Percentiles rank a stretch among this genome's conserved stretches.
phyloP scores from a whole-genome alignment of 2,113 vertebrate species.

The Indicator indicator region DNA sequence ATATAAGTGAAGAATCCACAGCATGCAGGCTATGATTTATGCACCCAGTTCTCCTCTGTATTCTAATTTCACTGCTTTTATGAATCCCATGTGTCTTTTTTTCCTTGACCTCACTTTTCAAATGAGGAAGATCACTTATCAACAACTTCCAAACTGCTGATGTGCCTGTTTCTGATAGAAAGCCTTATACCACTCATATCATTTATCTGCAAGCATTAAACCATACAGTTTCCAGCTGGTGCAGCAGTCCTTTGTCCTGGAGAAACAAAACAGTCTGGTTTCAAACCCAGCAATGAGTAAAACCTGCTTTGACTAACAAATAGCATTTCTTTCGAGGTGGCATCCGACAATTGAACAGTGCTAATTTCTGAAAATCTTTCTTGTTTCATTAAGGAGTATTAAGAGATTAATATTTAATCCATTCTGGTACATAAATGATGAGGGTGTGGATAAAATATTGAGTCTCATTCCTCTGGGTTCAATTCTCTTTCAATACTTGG shows the following conservation, averaged over 20 bases:
- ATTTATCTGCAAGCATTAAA: slow-evolving; percentile 29
- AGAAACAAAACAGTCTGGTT: slow-evolving; percentile 25
- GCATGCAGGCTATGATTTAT: background rate
- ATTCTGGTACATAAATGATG: background rate
- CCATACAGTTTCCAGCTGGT: background rate
- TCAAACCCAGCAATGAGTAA: background rate
- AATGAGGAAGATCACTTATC: background rate
- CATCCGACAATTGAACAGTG: background rate
- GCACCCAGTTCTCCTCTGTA: background rate
- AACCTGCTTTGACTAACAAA: slow-evolving; percentile 42
- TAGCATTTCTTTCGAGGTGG: background rate
- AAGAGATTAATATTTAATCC: slow-evolving; percentile 51
- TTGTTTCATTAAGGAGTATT: slow-evolving; percentile 45
- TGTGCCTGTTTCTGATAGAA: background rate
- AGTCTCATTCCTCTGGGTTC: background rate
- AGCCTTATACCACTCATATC: background rate
- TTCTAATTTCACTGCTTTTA: background rate
- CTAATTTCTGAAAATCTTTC: slow-evolving; percentile 17
- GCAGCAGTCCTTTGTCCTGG: background rate
- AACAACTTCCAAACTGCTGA: slow-evolving; percentile 12
- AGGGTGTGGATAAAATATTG: slow-evolving; percentile 20
- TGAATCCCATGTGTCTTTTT: background rate
- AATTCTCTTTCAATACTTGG: background rate
- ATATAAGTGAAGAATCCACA: background rate
- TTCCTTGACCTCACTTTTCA: slow-evolving; percentile 4